A percentile compares a stretch with the other conserved stretches of the same genome.
Conservation (phyloP, 2,113 vertebrate species). For the Eudyptes chrysolophus region DNA sequence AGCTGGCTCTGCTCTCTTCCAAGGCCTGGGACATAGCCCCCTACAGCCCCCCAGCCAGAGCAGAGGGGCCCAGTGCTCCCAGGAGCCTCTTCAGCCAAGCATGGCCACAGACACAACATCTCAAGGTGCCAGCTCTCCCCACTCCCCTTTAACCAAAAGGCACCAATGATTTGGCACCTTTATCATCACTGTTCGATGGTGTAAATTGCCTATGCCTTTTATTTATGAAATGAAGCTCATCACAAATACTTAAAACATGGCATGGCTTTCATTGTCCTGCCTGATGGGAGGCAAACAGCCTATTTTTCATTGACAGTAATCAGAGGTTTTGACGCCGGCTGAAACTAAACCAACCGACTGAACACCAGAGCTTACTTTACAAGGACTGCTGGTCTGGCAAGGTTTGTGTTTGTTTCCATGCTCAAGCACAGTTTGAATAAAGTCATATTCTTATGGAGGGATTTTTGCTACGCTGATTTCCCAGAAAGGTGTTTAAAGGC, state of each 20-base stretch:
- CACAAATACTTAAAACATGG: neutral
- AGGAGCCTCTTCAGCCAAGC: neutral
- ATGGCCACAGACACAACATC: rapidly evolving
- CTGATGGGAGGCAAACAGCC: neutral
- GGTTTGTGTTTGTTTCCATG: neutral
- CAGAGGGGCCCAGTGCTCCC: neutral
- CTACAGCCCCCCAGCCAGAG: neutral
- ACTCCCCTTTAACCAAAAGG: neutral
- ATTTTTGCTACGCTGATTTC: neutral
- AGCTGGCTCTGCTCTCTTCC: neutral
- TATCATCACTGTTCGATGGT: neutral
- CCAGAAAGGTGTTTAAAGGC: neutral
- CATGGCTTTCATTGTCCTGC: neutral
- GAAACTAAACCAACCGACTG: neutral
- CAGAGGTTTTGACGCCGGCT: neutral
- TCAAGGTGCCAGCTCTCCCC: neutral
- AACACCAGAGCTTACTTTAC: neutral
- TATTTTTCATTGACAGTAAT: neutral
- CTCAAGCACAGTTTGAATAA: neutral
- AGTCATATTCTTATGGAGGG: neutral
- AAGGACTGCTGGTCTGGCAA: neutral
- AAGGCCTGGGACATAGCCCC: rapidly evolving
- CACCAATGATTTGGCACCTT: neutral
- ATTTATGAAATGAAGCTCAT: neutral
- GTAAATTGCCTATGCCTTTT: rapidly evolving